Base-by-base conservation (phyloP, 2,113 vertebrate species). In the Leptodactylus fuscus region DNA sequence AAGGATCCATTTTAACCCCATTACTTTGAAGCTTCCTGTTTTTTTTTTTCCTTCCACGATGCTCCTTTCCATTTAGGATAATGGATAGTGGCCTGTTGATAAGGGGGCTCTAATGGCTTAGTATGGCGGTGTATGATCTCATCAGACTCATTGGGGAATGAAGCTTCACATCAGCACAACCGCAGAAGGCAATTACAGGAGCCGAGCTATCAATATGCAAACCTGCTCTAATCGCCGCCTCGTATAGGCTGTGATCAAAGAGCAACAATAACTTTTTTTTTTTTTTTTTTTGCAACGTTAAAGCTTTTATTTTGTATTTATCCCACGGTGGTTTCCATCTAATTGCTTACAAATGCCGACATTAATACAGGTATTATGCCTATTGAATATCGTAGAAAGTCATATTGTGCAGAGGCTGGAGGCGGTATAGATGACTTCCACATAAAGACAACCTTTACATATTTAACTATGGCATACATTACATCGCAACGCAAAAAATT, bases 1-100 rank as follows among this genome's bases (percentile, higher is more conserved):
- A 85, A 85, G 76, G 83, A 85, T 85, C 83, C 83, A 85, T 85
- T 85, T 85, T 85, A 85, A 80, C 83, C 76, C 83, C 83, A 85
- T 85, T 85, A 85, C 76, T 85, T 85, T 85, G 83, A 85, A 85
- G 76, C 83, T 78, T 85, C 76, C 75, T 85, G 83, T 85, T 85
- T 85, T 82, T 34, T 77, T 79, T 85, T 85, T 81, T 62, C 51
- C 15, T 67, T 80, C 83, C 53, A 69, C 49, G 41, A 58, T 41
- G 29, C 83, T 80, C 15, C 83, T 79, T 67, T 85, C 83, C 83
- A 85, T 85, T 85, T 85, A 80, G 76, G 83, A 85, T 85, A 85
- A 85, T 85, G 83, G 83, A 85, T 80, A 80, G 83, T 80, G 83
- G 83, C 83, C 65, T 85, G 83, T 85, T 85, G 83, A 85, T 80